Evolutionary conservation across 2,113 vertebrate genomes (phyloP).

Genomic region (Burhinus oedicnemus): DNA sequence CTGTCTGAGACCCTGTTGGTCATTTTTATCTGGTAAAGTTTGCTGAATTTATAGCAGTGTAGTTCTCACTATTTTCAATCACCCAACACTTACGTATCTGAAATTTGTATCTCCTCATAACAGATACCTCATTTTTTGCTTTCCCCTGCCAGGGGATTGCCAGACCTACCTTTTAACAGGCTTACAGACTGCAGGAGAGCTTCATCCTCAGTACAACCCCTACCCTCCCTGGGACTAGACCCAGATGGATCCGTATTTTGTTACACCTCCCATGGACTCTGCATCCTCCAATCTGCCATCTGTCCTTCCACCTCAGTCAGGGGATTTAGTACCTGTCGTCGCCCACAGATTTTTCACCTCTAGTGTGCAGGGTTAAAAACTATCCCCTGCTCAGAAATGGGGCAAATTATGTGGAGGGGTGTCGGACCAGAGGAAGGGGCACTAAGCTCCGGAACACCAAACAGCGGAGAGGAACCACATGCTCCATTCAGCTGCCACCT

Average conservation of each 20-base stretch:
- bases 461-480: background rate
- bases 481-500: background rate
- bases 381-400: background rate
- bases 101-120: conserved; percentile 21
- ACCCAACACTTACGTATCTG: background rate
- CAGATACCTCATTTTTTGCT: background rate
- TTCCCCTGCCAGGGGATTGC: background rate
- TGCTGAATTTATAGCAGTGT: background rate
- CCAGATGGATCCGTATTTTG: conserved; percentile 62
- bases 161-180: conserved; percentile 14
- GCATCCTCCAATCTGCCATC: conserved; percentile 40
- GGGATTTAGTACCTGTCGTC: background rate
- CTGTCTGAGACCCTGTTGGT: background rate
- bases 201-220: conserved; percentile 16
- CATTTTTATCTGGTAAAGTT: background rate
- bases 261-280: conserved; percentile 6
- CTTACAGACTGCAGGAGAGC: conserved; percentile 2
- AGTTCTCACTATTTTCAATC: conserved; percentile 36
- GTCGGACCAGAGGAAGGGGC: rapidly evolving
- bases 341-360: background rate
- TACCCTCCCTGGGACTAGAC: background rate
- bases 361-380: background rate
- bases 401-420: background rate
- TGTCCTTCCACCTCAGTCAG: conserved; percentile 35
- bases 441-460: background rate